Percentiles rank a stretch among this genome's conserved stretches.
Conservation (phyloP, 2,888 invertebrate genomes). For the Prosapia bicincta region DNA sequence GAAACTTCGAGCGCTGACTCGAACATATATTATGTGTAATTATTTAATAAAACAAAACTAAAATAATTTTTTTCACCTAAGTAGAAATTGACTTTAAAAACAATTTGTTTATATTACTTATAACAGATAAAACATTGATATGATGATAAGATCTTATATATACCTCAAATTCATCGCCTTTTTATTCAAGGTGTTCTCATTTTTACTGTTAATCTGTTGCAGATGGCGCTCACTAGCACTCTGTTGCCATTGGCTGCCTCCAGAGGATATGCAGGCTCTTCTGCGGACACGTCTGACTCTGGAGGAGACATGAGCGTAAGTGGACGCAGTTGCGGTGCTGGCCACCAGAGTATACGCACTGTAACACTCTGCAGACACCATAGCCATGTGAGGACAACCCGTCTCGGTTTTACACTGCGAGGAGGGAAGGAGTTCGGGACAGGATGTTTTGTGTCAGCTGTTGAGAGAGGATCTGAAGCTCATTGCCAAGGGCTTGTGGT, state of each 20-base stretch:
- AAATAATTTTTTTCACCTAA: no score
- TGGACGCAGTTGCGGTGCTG: slow-evolving; percentile 40
- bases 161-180: no score
- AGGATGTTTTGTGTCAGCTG: slow-evolving; percentile 87
- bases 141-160: no score
- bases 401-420: slow-evolving; percentile 77
- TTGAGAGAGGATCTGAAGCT: slow-evolving; percentile 84
- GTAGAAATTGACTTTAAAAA: no score
- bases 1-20: no score
- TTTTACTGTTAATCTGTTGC: slow-evolving; percentile 12
- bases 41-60: no score
- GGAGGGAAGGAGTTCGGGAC: slow-evolving; percentile 89
- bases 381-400: neutral
- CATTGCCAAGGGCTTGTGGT: slow-evolving; percentile 83
- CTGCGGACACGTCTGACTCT: slow-evolving; percentile 28
- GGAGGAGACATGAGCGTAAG: slow-evolving; percentile 42
- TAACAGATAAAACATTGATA: no score
- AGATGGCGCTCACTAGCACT: slow-evolving; percentile 36
- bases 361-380: slow-evolving; percentile 5
- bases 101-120: no score
- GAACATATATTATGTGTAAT: no score
- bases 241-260: slow-evolving; percentile 31
- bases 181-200: no score
- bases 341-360: neutral
- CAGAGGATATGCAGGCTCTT: slow-evolving; percentile 29